Base-by-base conservation (phyloP, 2,888 invertebrate species). In the Drosophila flavopinicola region DNA sequence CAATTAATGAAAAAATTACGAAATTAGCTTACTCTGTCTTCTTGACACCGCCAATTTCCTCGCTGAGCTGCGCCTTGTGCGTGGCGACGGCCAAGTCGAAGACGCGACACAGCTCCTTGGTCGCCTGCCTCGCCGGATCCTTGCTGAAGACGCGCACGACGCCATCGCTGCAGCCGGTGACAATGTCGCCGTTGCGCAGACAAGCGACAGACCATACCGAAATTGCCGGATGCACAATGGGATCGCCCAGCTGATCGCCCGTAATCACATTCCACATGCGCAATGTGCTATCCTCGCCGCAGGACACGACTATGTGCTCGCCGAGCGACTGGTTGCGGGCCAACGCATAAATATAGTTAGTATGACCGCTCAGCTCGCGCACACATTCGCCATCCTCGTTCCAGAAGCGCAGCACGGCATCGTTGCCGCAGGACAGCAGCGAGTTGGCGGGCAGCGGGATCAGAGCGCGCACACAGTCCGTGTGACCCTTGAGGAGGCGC, bases 401-500 rank as follows among this genome's bases (percentile, higher is more conserved):
- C 99, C 99, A 99, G 49, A 95, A 93, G 73, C 95, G 94, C 38
- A 99, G 93, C 0, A 95, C 93, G 0, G 97, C 96, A 92, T 99
- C 99, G 91, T 99, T 99, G 23, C 97, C 94, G 88, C 96, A 97
- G 41, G 98, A 98, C 1, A 98, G 91, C 90, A 99, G 96, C 37
- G 94, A 93, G 32, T 94, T 93, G n/a, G 93, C 90, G 51, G 93
- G 94, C 6, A 97, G 92, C 1, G 94, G 93, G 0, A 94, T 93
- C 25, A 99, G 88, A 20, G 94, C 95, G 88, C 99, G 92, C 0
- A 99, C 97, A 91, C 98, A 98, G 88, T 99, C 99, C 1, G 94
- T 95, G 90, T 99, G 99, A 4, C 98, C 96, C 90, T 92, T 93
- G 30, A 96, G 92, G 51, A 94, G 93, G 54, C 92, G 93, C 52